phyloP scores from a whole-genome alignment of 1,140 invertebrate species.

The Triops cancriformis region DNA sequence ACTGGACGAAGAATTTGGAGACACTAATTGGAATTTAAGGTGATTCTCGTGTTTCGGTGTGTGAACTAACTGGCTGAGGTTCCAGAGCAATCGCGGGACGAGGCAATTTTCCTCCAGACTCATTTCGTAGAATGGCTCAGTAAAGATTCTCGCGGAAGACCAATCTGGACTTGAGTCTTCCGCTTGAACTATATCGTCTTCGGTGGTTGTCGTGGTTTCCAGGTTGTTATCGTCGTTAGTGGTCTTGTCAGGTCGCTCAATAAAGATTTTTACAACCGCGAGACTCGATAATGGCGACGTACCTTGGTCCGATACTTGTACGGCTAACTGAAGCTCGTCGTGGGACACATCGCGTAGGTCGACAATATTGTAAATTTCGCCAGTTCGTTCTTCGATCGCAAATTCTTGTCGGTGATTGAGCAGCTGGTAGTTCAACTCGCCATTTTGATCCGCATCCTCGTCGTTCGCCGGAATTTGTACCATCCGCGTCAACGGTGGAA shows the following conservation, averaged over 20 bases:
- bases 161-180: background rate
- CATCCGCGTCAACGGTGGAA: constrained; percentile 47
- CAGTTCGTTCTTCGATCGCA: constrained; percentile 67
- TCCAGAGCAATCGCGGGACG: background rate
- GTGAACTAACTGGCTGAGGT: background rate
- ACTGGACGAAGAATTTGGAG: background rate
- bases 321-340: constrained; percentile 59
- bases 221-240: background rate
- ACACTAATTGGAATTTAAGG: background rate
- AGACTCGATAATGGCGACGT: constrained; percentile 68
- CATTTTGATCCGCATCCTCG: constrained; percentile 70
- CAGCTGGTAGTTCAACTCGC: constrained; percentile 63
- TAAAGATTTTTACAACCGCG: constrained; percentile 49
- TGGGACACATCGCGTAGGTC: constrained; percentile 62
- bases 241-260: background rate
- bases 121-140: background rate
- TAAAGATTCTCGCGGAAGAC: background rate
- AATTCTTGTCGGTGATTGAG: constrained; percentile 42
- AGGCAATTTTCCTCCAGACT: background rate
- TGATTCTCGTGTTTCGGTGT: background rate
- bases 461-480: constrained; percentile 70
- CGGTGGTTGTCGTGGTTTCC: background rate
- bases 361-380: constrained; percentile 61
- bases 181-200: background rate
- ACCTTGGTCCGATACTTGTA: constrained; percentile 73